Base-by-base conservation (phyloP, 2,113 vertebrate species). In the Limanda limanda region DNA sequence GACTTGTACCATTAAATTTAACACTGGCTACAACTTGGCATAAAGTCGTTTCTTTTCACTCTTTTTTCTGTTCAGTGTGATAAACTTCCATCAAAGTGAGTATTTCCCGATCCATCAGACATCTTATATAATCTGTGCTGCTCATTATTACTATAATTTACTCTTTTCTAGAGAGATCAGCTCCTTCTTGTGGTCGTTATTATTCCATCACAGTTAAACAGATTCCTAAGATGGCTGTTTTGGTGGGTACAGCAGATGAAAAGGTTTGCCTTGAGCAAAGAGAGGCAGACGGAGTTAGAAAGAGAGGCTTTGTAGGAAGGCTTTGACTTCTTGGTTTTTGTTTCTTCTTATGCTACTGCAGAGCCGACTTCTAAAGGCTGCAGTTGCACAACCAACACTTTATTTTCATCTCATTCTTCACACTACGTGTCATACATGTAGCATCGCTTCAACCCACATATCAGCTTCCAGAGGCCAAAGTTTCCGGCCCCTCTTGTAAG, bases 231-330 rank as follows among this genome's bases (percentile, higher is more conserved):
- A 68, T 85, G 76, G 81, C 78, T 87, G 78, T 89, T 88, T 91
- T 71, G 82, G 76, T 78, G 63, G 78, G 71, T 74, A 67, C 76
- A 70, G 72, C 72, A 80, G 86, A 89, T 88, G 72, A 90, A 92
- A 91, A 82, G 67, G 42, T 77, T 91, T 57, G 86, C 88, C 84
- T 81, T 73, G 68, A 91, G 89, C 86, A 74, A 79, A 58, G 56
- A 81, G 74, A 82, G 71, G 63, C 56, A 86, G 70, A 67, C 35
- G 15, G 68, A 82, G 64, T 66, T 61, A 76, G 63, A 78, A 52
- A 79, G 65, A 48, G 75, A 82, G 68, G 76, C 70, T 68, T 74
- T 65, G 64, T 74, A 77, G 68, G 57, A 77, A 78, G 23, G 17
- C 77, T 82, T 64, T 63, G 47, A 47, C 54, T 63, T 47, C 60